Evolutionary conservation across 2,113 vertebrate genomes (phyloP), one percentile per base, ranked within the genome.

Genomic region (Psettodes erumei): DNA sequence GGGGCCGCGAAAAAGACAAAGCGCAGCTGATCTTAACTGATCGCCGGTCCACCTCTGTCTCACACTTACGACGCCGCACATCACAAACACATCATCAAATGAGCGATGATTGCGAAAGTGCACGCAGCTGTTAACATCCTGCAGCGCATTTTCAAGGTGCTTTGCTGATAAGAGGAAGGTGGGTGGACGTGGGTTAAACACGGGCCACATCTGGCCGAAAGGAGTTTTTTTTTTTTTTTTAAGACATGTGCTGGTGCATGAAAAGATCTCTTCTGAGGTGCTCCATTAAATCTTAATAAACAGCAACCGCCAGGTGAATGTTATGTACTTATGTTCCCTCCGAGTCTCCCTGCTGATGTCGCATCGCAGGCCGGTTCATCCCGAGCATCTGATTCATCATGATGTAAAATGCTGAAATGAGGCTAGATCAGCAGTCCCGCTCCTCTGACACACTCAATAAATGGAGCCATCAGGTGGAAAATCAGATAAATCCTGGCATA

Each of bases 401-500:
- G 63, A 62, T 70, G 55, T 48, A 71, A 82, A 77, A 70, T 60
- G 71, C 40, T 80, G 77, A 86, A 77, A 75, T 32, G 50, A 42
- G 62, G 45, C 71, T 15, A 43, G 37, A 62, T 75, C 79, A 75
- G 72, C 62, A 43, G 72, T 32, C 8, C 48, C 70, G 68, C 60
- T 74, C 42, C 50, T 71, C 58, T 62, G 72, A 56, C 70, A 73
- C 63, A 55, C 69, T 43, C 32, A 63, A 59, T 70, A 60, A 75
- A 77, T 32, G 67, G 38, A 48, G 30, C 27, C 37, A 63, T 45
- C 67, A 45, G 67, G 68, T 60, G 59, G 70, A 75, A 84, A 51
- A 77, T 76, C 78, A 0, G 61, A 83, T 42, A 55, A 76, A 70
- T 54, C 75, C 59, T 19, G 30, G 58, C 35, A 50, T 33, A 48